Conservation (phyloP, 1,140 invertebrate genomes). For the Ceratosolen fusciceps region DNA sequence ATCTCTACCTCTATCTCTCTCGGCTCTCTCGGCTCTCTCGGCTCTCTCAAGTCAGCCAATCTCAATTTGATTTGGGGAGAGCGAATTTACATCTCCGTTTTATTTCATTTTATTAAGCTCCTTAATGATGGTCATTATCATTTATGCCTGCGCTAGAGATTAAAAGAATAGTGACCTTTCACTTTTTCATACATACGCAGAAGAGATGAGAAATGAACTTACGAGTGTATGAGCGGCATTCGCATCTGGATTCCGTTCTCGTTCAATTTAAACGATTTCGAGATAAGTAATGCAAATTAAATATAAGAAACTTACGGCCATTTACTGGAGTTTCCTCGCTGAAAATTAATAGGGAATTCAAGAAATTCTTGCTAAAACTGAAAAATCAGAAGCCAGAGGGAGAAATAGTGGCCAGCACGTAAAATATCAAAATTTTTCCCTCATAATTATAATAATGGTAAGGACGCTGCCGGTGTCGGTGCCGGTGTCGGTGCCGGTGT, state of each 20-base stretch:
- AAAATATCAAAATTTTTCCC: neutral
- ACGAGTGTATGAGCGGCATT: neutral
- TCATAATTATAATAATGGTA: neutral
- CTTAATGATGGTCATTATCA: slow-evolving; percentile 2
- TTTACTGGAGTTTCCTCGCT: neutral
- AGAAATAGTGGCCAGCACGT: neutral
- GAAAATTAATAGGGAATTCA: too few relatives aligned
- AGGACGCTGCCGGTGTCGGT: too few relatives aligned
- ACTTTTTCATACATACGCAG: neutral
- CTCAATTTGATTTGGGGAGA: neutral
- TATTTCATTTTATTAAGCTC: neutral
- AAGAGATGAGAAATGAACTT: slow-evolving; percentile 17
- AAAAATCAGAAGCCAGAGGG: too few relatives aligned
- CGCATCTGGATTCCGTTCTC: slow-evolving; percentile 27
- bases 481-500: too few relatives aligned
- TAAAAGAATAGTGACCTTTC: slow-evolving; percentile 34
- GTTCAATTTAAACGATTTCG: neutral
- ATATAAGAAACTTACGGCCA: neutral
- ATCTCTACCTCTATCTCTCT: too few relatives aligned
- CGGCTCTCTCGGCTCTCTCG: too few relatives aligned
- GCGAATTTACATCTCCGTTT: neutral
- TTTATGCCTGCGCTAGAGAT: slow-evolving; percentile 5
- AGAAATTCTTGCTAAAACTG: too few relatives aligned
- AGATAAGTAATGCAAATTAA: neutral
- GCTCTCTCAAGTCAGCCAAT: neutral